These are phyloP conservation scores for Hirtodrosophila trivittata DNA, from an alignment of 2,888 invertebrate species.

Conservation along the genomic window DNA sequence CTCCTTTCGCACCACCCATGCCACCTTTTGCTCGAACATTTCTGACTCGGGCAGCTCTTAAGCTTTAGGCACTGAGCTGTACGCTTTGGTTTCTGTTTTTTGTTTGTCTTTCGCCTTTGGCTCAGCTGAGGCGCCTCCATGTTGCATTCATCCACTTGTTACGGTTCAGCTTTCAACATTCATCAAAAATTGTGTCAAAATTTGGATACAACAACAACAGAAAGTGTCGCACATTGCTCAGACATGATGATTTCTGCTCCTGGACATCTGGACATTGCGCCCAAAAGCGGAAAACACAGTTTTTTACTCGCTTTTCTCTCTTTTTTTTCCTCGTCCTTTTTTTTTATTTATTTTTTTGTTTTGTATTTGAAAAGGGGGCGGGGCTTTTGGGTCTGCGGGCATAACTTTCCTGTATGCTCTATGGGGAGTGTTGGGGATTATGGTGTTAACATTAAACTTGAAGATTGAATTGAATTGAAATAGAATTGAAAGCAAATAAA, in stretches of 20 bases:
- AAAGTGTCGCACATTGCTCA: conserved; percentile 36
- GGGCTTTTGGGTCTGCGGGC: background rate
- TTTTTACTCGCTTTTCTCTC: background rate
- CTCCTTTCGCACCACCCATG: background rate
- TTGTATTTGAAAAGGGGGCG: background rate
- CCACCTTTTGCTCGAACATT: background rate
- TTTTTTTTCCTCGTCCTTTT: conserved; percentile 2
- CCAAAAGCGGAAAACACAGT: conserved; percentile 20
- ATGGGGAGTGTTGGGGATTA: background rate
- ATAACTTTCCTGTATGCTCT: conserved; percentile 3
- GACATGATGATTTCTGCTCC: conserved; percentile 44
- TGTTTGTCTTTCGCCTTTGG: conserved; percentile 51
- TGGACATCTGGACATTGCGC: conserved; percentile 12
- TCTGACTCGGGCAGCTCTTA: conserved; percentile 2
- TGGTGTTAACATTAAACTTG: no score
- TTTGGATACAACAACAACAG: conserved; percentile 42
- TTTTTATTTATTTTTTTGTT: conserved; percentile 4
- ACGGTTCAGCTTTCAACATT: conserved; percentile 69
- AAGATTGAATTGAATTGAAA: no score
- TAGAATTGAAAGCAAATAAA: no score
- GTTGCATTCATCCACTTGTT: conserved; percentile 46
- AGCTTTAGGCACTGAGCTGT: background rate
- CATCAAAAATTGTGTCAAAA: conserved; percentile 75
- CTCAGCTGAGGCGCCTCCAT: conserved; percentile 39
- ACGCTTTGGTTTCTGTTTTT: conserved; percentile 12